These are phyloP conservation scores for Mus pahari DNA, from an alignment of 2,113 vertebrate genomes.

Conservation along the genomic window DNA sequence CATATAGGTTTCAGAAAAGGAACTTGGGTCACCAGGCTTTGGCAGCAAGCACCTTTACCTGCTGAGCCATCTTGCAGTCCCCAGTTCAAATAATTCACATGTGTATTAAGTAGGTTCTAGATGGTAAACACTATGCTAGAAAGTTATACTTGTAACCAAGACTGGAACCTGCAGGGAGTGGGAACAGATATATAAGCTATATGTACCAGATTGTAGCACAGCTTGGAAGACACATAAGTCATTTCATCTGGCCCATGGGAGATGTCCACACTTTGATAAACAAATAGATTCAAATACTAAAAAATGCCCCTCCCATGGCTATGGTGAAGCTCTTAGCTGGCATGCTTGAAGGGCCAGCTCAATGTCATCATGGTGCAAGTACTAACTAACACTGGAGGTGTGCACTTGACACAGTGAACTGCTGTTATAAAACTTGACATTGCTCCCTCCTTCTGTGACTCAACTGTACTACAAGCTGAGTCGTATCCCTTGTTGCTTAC, in stretches of 20 bases:
- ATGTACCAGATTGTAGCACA: not conserved
- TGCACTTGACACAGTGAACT: not conserved
- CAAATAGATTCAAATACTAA: not conserved
- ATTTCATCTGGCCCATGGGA: not conserved
- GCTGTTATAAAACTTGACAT: not conserved
- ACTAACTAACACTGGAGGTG: not conserved
- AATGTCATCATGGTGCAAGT: not conserved
- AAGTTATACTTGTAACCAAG: not conserved
- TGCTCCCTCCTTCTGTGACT: not conserved
- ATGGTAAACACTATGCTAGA: not conserved
- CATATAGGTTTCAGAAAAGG: not conserved
- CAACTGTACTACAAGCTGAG: not conserved
- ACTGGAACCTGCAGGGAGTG: not conserved
- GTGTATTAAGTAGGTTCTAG: not conserved
- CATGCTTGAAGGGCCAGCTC: not conserved
- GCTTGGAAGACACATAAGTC: not conserved
- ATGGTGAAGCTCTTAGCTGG: not conserved
- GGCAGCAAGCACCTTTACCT: not conserved
- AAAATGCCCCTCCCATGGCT: not conserved
- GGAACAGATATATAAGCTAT: not conserved
- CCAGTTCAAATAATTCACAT: not conserved
- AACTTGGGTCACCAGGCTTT: not conserved
- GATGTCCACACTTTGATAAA: not conserved
- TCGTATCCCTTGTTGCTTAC: not conserved
- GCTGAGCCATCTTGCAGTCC: not conserved